phyloP scores from a whole-genome alignment of 2,888 invertebrate species.

The Callyntrura sp. region DNA sequence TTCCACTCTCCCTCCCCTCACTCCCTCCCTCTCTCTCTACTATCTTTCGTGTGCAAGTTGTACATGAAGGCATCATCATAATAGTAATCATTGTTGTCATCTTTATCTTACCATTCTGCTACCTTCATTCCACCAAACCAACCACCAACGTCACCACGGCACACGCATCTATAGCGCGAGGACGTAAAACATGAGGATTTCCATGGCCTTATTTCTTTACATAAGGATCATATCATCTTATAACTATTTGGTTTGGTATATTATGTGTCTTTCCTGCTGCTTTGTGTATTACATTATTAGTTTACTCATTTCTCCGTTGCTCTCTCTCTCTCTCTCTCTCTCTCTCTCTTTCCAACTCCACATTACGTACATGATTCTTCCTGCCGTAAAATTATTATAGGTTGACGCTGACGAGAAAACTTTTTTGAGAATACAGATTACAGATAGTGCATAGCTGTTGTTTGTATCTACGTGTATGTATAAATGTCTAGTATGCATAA shows the following conservation, averaged over 20 bases:
- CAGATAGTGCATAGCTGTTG: background rate
- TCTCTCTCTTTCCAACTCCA: no score
- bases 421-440: background rate
- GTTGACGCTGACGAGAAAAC: conserved; percentile 40
- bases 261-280: background rate
- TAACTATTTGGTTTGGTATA: conserved; percentile 19
- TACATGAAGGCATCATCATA: conserved; percentile 52
- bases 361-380: background rate
- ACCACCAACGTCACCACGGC: background rate
- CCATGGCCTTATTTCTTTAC: conserved; percentile 66
- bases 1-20: background rate
- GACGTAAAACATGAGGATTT: conserved; percentile 65
- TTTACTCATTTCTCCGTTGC: conserved; percentile 49
- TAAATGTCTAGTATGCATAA: background rate
- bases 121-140: conserved; percentile 28
- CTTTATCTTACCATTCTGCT: conserved; percentile 55
- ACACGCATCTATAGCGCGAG: conserved; percentile 29
- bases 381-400: conserved; percentile 14
- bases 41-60: conserved; percentile 16
- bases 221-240: conserved; percentile 61
- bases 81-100: conserved; percentile 64
- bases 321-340: no score
- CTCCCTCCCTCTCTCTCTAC: background rate
- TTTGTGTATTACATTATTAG: conserved; percentile 1
- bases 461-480: background rate